These are phyloP conservation scores for Catharus minimus DNA, from an alignment of 2,113 vertebrate genomes.

Conservation along the genomic window DNA sequence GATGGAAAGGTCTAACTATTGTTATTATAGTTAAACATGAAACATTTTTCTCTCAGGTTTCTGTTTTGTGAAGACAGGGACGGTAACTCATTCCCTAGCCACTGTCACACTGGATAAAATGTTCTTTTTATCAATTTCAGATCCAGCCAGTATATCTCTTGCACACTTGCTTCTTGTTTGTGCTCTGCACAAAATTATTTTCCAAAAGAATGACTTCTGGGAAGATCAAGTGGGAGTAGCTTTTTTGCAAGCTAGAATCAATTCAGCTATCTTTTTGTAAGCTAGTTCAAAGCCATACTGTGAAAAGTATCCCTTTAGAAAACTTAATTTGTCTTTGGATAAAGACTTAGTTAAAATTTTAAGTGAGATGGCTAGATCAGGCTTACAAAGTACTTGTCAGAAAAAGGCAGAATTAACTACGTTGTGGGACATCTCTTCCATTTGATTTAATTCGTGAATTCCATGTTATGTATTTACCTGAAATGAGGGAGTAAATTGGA, in stretches of 20 bases:
- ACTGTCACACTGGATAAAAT: constrained; percentile 6
- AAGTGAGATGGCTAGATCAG: not conserved
- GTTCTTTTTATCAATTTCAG: not conserved
- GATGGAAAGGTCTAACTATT: not conserved
- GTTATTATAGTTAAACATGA: not conserved
- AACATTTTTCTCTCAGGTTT: constrained; percentile 35
- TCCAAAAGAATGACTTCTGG: not conserved
- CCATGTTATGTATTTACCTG: not conserved
- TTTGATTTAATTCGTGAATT: not conserved
- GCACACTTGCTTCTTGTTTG: not conserved
- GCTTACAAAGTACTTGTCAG: not conserved
- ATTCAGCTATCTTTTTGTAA: not conserved
- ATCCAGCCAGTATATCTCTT: not conserved
- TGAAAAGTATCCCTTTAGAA: not conserved
- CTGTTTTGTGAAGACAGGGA: constrained; percentile 18
- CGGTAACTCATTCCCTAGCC: constrained; percentile 3
- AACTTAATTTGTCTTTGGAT: not conserved
- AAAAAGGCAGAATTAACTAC: not conserved
- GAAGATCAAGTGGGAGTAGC: not conserved
- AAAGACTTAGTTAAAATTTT: not conserved
- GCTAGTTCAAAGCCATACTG: not conserved
- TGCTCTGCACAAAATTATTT: constrained; percentile 2
- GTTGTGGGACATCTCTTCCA: not conserved
- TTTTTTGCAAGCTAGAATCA: not conserved
- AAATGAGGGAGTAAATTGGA: not conserved